Evolutionary conservation across 2,888 invertebrate genomes (phyloP).

Genomic region (Nomada lathburiana): DNA sequence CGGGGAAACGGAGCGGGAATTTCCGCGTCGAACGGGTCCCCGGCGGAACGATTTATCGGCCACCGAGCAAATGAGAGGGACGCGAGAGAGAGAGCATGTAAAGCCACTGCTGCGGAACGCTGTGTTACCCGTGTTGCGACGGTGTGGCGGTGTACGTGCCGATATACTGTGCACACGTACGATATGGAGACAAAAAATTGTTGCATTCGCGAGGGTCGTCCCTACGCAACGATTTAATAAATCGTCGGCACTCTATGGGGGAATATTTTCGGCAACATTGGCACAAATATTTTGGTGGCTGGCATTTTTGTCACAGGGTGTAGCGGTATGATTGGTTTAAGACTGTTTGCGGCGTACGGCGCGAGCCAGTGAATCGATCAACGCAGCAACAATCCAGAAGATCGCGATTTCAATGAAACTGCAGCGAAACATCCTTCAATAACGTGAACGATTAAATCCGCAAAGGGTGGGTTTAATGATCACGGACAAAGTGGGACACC

Average conservation of each 20-base stretch:
- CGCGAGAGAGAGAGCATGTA: constrained; percentile 6
- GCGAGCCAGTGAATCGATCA: no score
- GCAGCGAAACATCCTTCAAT: neutral
- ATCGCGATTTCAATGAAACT: neutral
- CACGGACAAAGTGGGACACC: neutral
- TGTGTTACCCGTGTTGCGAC: neutral
- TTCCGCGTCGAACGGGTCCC: constrained; percentile 54
- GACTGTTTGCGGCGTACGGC: no score
- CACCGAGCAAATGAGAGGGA: constrained; percentile 26
- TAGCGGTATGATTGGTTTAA: no score
- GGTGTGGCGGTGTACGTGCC: neutral
- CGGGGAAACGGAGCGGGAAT: constrained; percentile 40
- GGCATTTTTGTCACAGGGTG: neutral
- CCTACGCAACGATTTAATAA: no score
- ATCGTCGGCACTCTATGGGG: no score
- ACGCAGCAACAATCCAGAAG: neutral
- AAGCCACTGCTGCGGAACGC: neutral
- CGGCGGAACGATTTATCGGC: constrained; percentile 55
- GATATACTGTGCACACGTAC: no score
- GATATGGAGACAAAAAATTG: no score
- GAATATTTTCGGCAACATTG: neutral
- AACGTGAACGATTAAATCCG: neutral
- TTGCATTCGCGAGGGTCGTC: no score
- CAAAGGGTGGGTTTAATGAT: no score
- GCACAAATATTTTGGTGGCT: no score